Percentiles rank a stretch among this genome's conserved stretches.
Conservation (phyloP, 2,888 invertebrate genomes). For the Rhamphomyia laevipes region DNA sequence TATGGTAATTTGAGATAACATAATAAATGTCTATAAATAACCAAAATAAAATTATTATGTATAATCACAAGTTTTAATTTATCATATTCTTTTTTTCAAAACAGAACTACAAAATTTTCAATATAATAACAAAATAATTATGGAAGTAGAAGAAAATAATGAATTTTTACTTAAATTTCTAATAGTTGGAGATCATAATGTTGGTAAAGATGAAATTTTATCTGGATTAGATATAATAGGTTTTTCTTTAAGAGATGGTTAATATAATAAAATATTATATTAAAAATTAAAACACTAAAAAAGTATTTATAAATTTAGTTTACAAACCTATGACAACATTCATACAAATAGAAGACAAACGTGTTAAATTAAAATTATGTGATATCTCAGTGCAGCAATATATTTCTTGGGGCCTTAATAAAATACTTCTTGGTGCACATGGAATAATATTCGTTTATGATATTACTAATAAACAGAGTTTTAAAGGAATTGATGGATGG, state of each 20-base stretch:
- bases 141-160: conserved; percentile 57
- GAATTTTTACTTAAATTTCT: conserved; percentile 93
- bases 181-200: conserved; percentile 94
- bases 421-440: conserved; percentile 96
- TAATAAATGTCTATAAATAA: too few relatives aligned
- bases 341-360: conserved; percentile 82
- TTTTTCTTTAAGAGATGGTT: conserved; percentile 51
- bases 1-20: too few relatives aligned
- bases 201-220: conserved; percentile 94
- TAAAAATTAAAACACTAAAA: neutral
- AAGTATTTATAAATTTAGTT: conserved; percentile 43
- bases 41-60: too few relatives aligned
- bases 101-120: too few relatives aligned
- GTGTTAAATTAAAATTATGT: conserved; percentile 93
- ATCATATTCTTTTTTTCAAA: too few relatives aligned
- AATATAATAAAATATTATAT: conserved; percentile 14
- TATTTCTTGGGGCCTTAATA: conserved; percentile 93
- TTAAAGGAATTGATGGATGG: conserved; percentile 95
- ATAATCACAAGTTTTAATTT: too few relatives aligned
- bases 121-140: too few relatives aligned
- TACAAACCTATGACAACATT: conserved; percentile 84
- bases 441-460: conserved; percentile 95
- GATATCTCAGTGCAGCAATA: conserved; percentile 96
- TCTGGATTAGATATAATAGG: conserved; percentile 89
- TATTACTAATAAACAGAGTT: conserved; percentile 97